Conservation (phyloP, 2,888 invertebrate species). For the Nomada ferruginata region DNA sequence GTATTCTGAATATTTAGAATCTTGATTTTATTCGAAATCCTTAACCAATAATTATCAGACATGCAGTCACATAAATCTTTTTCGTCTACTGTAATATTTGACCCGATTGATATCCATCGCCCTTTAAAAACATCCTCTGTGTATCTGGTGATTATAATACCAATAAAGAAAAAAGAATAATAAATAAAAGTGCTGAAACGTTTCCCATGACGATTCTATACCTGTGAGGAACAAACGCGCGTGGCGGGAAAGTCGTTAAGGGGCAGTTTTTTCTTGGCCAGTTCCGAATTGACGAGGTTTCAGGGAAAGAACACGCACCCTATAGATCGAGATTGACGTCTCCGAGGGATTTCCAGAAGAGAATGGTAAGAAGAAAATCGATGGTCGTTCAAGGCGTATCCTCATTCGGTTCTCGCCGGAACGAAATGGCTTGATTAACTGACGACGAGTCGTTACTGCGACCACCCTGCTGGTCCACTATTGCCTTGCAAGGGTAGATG, state of each 20-base stretch:
- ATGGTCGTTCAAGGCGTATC: slow-evolving; percentile 69
- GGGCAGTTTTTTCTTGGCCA: not conserved
- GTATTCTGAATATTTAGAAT: no score
- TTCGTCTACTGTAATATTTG: no score
- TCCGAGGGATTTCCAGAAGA: slow-evolving; percentile 32
- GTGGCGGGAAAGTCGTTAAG: slow-evolving; percentile 17
- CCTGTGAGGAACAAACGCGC: not conserved
- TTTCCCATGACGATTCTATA: not conserved
- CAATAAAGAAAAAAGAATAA: not conserved
- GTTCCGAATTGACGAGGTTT: slow-evolving; percentile 11
- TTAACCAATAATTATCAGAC: no score
- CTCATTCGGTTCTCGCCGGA: slow-evolving; percentile 77
- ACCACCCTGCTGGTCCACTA: slow-evolving; percentile 76
- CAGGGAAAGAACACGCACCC: slow-evolving; percentile 1
- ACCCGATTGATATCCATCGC: no score
- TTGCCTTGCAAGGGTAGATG: slow-evolving; percentile 75
- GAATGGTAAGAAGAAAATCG: slow-evolving; percentile 64
- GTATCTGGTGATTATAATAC: no score
- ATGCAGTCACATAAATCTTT: no score
- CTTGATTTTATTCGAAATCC: no score
- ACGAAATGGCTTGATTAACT: slow-evolving; percentile 84
- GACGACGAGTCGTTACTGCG: slow-evolving; percentile 81
- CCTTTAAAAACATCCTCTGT: no score
- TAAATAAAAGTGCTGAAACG: not conserved
- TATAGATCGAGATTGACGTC: slow-evolving; percentile 47